Conservation (phyloP, 2,113 vertebrate species). For the Poeciliopsis prolifica region DNA sequence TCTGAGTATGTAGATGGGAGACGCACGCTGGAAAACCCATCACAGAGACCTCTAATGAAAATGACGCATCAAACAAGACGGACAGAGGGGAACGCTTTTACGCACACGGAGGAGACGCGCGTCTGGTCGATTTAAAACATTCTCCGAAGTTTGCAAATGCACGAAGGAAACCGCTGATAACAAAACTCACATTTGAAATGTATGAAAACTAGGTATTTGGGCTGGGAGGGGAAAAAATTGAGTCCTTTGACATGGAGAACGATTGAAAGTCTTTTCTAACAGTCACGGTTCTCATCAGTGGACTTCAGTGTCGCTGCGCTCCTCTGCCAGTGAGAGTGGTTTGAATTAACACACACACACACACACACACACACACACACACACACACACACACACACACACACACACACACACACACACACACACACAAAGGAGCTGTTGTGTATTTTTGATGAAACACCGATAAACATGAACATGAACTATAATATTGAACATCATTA, state of each 20-base stretch:
- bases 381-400: no score
- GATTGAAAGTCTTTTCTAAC: neutral
- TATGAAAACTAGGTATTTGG: neutral
- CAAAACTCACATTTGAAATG: neutral
- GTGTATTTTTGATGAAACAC: neutral
- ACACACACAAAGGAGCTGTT: neutral
- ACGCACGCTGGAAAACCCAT: constrained; percentile 48
- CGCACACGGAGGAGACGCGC: neutral
- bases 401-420: no score
- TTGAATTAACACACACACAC: no score
- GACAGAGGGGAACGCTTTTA: neutral
- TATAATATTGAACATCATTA: neutral
- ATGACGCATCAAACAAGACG: constrained; percentile 41
- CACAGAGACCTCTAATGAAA: constrained; percentile 13
- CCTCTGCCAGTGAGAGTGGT: neutral
- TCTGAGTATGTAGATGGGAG: constrained; percentile 50
- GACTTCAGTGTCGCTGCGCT: neutral
- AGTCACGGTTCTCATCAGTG: no score
- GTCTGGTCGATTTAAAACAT: neutral
- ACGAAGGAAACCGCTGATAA: neutral
- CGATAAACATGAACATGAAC: neutral
- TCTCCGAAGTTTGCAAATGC: neutral
- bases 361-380: no score
- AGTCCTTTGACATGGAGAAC: neutral
- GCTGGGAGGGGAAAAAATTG: neutral